A percentile compares a stretch with the other conserved stretches of the same genome.
These are phyloP conservation scores for Margaritifera margaritifera DNA, from an alignment of 2,888 invertebrate species.

Conservation along the genomic window DNA sequence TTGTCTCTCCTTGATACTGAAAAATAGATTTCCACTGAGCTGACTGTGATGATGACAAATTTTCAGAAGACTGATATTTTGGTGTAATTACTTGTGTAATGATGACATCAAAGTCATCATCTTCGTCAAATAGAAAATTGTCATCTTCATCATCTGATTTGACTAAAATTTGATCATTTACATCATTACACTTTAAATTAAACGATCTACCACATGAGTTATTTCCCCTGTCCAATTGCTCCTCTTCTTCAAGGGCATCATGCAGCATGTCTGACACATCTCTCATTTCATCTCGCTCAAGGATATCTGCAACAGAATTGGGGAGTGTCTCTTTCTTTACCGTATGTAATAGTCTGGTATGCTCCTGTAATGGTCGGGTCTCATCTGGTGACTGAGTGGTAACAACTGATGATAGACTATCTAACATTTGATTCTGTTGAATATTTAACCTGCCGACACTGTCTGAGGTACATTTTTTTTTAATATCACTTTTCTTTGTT, in stretches of 20 bases:
- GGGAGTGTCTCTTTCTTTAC: background rate
- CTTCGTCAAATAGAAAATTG: too few relatives aligned
- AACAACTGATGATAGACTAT: background rate
- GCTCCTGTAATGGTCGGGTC: background rate
- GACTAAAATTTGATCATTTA: background rate
- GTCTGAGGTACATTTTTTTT: too few relatives aligned
- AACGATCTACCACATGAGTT: too few relatives aligned
- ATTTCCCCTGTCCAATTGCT: background rate
- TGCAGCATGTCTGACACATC: conserved; percentile 28
- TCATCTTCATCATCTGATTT: background rate
- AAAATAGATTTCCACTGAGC: too few relatives aligned
- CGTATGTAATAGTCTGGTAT: background rate
- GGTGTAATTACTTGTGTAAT: too few relatives aligned
- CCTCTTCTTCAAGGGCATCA: conserved; percentile 21
- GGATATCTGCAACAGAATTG: background rate
- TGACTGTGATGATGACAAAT: too few relatives aligned
- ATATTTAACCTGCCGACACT: too few relatives aligned
- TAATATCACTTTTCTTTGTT: too few relatives aligned
- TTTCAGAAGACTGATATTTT: too few relatives aligned
- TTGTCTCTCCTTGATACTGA: too few relatives aligned
- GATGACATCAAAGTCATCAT: too few relatives aligned
- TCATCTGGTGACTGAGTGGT: background rate
- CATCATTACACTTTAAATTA: background rate
- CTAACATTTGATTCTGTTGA: too few relatives aligned
- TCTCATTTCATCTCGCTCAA: conserved; percentile 12